A percentile compares a stretch with the other conserved stretches of the same genome.
These are phyloP conservation scores for Agrochola macilenta DNA, from an alignment of 2,888 invertebrate species.

Conservation along the genomic window DNA sequence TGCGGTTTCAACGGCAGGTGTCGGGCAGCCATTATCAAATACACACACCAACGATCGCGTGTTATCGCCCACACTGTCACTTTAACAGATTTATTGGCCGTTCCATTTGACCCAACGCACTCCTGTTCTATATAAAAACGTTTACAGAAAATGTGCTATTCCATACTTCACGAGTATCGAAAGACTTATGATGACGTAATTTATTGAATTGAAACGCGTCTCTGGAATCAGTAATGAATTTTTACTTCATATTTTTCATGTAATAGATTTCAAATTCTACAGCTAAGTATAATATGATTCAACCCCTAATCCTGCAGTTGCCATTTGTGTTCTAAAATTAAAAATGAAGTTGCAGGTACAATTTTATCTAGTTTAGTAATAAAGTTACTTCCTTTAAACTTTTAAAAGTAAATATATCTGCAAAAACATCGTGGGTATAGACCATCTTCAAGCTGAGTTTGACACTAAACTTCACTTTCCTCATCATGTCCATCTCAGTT, in stretches of 20 bases:
- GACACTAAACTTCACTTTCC: not conserved
- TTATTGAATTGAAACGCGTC: slow-evolving; percentile 67
- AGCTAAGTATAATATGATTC: not conserved
- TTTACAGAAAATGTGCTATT: slow-evolving; percentile 74
- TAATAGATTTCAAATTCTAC: not conserved
- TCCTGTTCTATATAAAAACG: slow-evolving; percentile 74
- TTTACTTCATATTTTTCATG: slow-evolving; percentile 7
- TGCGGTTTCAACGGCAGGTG: slow-evolving; percentile 75
- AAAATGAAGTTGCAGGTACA: not conserved
- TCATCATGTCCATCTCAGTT: not conserved
- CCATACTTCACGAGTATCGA: slow-evolving; percentile 64
- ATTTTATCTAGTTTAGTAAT: not conserved
- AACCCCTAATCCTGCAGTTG: not conserved
- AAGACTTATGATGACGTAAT: slow-evolving; percentile 71
- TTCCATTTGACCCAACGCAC: slow-evolving; percentile 76
- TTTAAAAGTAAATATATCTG: not conserved
- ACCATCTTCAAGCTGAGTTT: not conserved
- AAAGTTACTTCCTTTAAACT: not conserved
- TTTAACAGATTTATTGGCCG: slow-evolving; percentile 80
- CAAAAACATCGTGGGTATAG: not conserved
- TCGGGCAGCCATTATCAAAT: slow-evolving; percentile 81
- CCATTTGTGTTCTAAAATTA: not conserved
- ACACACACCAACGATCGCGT: slow-evolving; percentile 79
- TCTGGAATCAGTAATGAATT: slow-evolving; percentile 61
- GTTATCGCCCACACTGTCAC: slow-evolving; percentile 82